Conservation (phyloP, 2,888 invertebrate genomes). For the Papilio protenor region DNA sequence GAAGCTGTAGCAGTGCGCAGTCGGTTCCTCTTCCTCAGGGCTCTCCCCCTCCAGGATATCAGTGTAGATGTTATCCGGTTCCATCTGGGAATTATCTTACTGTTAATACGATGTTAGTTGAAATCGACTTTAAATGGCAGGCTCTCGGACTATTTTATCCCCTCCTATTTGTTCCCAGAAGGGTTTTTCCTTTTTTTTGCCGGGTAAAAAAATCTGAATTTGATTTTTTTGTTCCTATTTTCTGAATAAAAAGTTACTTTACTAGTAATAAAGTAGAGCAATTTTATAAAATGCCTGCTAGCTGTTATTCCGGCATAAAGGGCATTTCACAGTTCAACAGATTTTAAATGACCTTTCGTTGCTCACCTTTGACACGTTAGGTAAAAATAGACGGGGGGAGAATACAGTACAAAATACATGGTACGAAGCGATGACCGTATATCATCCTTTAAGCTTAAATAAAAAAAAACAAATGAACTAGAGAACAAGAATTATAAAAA, state of each 20-base stretch:
- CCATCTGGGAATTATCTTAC: slow-evolving; percentile 57
- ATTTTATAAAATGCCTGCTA: background rate
- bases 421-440: background rate
- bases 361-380: slow-evolving; percentile 31
- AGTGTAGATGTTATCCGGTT: slow-evolving; percentile 74
- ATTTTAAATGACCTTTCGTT: slow-evolving; percentile 37
- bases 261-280: background rate
- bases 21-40: slow-evolving; percentile 85
- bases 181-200: too few species aligned
- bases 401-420: background rate
- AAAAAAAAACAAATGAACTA: background rate
- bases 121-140: too few species aligned
- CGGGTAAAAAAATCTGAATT: too few species aligned
- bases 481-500: background rate
- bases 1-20: slow-evolving; percentile 89
- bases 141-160: background rate
- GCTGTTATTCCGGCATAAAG: slow-evolving; percentile 16
- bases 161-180: background rate
- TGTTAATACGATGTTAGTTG: background rate
- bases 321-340: slow-evolving; percentile 35
- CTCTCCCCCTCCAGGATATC: slow-evolving; percentile 78
- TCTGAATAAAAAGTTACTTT: background rate
- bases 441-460: background rate
- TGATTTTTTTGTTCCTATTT: too few species aligned
- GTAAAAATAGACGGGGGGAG: slow-evolving; percentile 26